Evolutionary conservation across 2,888 invertebrate species (phyloP), one percentile per base, ranked within the genome.

Genomic region (Protophormia terraenovae): DNA sequence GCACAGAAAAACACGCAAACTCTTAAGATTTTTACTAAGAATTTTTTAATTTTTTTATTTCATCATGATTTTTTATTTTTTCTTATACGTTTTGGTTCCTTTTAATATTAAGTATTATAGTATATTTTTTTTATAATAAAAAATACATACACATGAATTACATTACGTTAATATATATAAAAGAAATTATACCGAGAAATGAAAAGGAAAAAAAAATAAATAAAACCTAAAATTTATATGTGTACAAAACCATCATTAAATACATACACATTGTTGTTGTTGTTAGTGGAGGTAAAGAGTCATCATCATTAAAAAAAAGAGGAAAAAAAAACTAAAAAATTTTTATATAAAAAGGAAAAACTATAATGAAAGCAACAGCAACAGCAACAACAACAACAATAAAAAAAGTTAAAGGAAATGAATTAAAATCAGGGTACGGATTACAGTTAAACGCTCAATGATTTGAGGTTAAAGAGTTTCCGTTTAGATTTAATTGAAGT

Each of bases 281-380:
- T 71, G 69, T 80, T 73, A 78, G 82, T 47, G 64, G 75, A 75
- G 78, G 64, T 85, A 82, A 85, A 81, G 78, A 85, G 85, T 82
- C 85, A 85, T 85, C 85, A 85, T 82, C 85, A 85, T 85, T 85
- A 82, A 85, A 73, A 72, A 62, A n/a, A n/a, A n/a, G n/a, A n/a
- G n/a, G n/a, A n/a, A n/a, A n/a, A 64, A 38, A 71, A 73, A 24
- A 38, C 41, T 24, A 64, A 60, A 27, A 75, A 35, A 35, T 27
- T 47, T 38, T 41, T 50, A 80, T 71, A 64, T 53, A 72, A 80
- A 73, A 80, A 80, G 47, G 47, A 73, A 80, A 80, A 80, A 80
- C 58, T 66, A 73, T 73, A 80, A 80, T 73, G 66, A 73, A 80
- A 73, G 58, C 80, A 73, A 73, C 66, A 73, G 47, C 72, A 72